Percentiles rank a stretch among this genome's conserved stretches.
Conservation (phyloP, 2,113 vertebrate species). For the Bufo bufo region DNA sequence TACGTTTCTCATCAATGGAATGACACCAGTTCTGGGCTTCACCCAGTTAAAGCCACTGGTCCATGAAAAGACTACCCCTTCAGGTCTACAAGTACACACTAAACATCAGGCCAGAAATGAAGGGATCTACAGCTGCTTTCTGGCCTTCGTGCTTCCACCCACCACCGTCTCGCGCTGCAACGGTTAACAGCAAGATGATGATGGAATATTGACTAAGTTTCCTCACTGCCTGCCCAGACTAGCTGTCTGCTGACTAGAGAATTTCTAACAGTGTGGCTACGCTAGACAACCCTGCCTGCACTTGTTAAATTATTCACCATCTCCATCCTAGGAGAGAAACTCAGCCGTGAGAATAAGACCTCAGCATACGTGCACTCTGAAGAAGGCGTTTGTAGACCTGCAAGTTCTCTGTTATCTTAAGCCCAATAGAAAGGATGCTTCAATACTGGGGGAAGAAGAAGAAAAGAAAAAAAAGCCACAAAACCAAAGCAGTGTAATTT, state of each 20-base stretch:
- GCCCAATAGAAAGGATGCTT: background rate
- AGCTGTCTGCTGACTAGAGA: slow-evolving; percentile 67
- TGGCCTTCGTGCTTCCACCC: background rate
- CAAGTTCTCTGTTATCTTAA: background rate
- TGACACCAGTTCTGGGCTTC: background rate
- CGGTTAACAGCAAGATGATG: slow-evolving; percentile 62
- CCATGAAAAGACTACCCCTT: background rate
- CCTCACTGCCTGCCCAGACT: slow-evolving; percentile 64
- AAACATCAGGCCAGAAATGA: background rate
- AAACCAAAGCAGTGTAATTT: slow-evolving; percentile 15
- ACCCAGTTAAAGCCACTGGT: background rate
- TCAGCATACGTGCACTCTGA: slow-evolving; percentile 23
- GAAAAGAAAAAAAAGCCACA: slow-evolving; percentile 6
- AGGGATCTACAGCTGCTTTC: background rate
- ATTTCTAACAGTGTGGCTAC: slow-evolving; percentile 61
- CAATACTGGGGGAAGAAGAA: background rate
- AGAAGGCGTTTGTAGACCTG: background rate
- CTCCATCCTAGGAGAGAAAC: slow-evolving; percentile 55
- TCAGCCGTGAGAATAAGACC: slow-evolving; percentile 59
- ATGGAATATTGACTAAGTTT: slow-evolving; percentile 63
- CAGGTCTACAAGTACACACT: slow-evolving; percentile 19
- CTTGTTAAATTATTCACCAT: slow-evolving; percentile 67
- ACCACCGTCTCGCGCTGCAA: background rate
- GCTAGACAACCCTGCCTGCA: slow-evolving; percentile 60
- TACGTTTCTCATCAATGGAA: background rate